These are phyloP conservation scores for Lasioglossum malachurum DNA, from an alignment of 2,888 invertebrate species.

Conservation along the genomic window DNA sequence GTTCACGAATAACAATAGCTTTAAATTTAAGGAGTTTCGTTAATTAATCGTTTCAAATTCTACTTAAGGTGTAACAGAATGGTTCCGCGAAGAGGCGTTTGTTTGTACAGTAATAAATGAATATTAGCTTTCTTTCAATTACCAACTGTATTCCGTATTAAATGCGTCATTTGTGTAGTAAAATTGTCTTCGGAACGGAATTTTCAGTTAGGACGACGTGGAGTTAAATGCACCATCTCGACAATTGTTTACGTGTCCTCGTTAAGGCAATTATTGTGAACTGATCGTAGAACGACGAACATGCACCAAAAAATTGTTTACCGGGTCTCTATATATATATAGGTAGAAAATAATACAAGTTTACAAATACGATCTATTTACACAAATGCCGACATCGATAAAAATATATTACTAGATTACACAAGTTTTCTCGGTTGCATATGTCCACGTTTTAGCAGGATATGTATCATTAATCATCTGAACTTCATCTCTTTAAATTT, in stretches of 20 bases:
- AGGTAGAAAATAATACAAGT: constrained; percentile 1
- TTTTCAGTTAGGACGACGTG: constrained; percentile 40
- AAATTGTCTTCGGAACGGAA: constrained; percentile 7
- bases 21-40: not conserved
- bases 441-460: not conserved
- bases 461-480: not conserved
- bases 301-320: not conserved
- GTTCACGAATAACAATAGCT: constrained; percentile 13
- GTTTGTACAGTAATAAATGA: constrained; percentile 15
- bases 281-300: not conserved
- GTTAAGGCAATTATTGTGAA: not conserved
- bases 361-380: constrained; percentile 1
- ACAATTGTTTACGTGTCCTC: constrained; percentile 1
- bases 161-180: not conserved
- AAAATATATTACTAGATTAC: not conserved
- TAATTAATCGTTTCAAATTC: not conserved
- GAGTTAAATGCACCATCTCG: constrained; percentile 41
- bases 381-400: not conserved
- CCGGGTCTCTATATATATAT: too few relatives aligned
- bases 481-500: not conserved
- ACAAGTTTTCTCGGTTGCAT: constrained; percentile 4
- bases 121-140: constrained; percentile 13
- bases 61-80: not conserved
- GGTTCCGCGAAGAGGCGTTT: not conserved
- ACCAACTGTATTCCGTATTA: not conserved